These are phyloP conservation scores for Parapsyche elsis DNA, from an alignment of 1,140 invertebrate genomes.

Conservation along the genomic window DNA sequence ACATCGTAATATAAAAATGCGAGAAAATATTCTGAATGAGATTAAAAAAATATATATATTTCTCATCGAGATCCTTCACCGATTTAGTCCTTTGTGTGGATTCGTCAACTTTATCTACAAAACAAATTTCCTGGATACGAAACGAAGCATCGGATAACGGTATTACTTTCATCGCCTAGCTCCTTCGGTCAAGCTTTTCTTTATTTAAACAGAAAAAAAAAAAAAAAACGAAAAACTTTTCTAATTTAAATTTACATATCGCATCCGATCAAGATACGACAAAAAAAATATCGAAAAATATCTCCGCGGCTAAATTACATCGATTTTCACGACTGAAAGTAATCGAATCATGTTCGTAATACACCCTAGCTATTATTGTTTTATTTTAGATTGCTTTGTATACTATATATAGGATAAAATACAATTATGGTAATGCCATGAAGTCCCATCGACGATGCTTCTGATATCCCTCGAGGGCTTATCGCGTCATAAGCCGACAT, in stretches of 20 bases:
- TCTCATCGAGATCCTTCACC: not conserved
- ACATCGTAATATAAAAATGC: no score
- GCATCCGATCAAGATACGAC: no score
- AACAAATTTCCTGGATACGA: not conserved
- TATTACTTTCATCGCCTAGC: not conserved
- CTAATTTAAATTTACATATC: no score
- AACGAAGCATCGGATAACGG: not conserved
- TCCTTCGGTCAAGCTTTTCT: not conserved
- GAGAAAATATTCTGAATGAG: no score
- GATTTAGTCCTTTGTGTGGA: not conserved
- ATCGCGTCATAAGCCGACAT: conserved; percentile 23
- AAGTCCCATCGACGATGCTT: not conserved
- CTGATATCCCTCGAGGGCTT: not conserved
- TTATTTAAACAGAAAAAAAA: not conserved
- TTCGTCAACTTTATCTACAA: conserved; percentile 13
- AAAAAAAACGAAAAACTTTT: not conserved
- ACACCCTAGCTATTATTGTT: not conserved
- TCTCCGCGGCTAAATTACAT: not conserved
- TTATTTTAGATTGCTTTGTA: conserved; percentile 26
- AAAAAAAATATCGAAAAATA: not conserved
- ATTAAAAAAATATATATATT: no score
- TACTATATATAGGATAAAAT: not conserved
- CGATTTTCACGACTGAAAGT: not conserved
- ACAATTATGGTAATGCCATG: conserved; percentile 22
- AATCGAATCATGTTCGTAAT: not conserved